Percentiles rank a stretch among this genome's conserved stretches.
phyloP scores from a whole-genome alignment of 2,888 invertebrate species.

The Acleris emargana region DNA sequence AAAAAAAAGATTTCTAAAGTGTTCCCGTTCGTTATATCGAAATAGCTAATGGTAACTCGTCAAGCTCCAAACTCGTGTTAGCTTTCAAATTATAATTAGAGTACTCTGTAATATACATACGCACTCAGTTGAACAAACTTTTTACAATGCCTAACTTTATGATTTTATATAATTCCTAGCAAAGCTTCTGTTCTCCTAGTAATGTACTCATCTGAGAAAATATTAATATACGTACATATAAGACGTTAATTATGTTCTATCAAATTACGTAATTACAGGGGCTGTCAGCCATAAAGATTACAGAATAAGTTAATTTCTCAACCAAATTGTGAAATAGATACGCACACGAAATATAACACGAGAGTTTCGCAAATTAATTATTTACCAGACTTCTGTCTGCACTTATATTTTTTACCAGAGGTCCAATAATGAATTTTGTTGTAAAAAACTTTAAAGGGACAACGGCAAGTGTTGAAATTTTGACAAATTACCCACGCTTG shows the following conservation, averaged over 20 bases:
- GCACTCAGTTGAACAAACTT: constrained; percentile 2
- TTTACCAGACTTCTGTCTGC: too few relatives aligned
- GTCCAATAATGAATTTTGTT: too few relatives aligned
- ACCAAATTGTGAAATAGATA: too few relatives aligned
- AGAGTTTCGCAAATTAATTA: too few relatives aligned
- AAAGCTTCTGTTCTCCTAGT: constrained; percentile 4
- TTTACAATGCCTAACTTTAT: constrained; percentile 15
- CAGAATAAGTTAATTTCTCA: too few relatives aligned
- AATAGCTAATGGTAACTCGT: background rate
- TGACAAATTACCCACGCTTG: constrained; percentile 65
- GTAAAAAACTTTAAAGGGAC: constrained; percentile 41
- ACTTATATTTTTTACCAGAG: too few relatives aligned
- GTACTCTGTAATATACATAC: constrained; percentile 4
- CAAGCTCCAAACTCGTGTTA: background rate
- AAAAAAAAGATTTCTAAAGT: too few relatives aligned
- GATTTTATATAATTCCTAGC: constrained; percentile 10
- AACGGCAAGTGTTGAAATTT: constrained; percentile 64
- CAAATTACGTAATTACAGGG: too few relatives aligned
- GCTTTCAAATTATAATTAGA: too few relatives aligned
- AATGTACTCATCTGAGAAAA: constrained; percentile 46
- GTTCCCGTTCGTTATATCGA: too few relatives aligned
- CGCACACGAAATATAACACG: too few relatives aligned
- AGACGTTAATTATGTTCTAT: background rate
- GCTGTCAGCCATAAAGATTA: too few relatives aligned
- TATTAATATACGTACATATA: constrained; percentile 45